Conservation (phyloP, 1,140 invertebrate species). For the Cotesia typhae region DNA sequence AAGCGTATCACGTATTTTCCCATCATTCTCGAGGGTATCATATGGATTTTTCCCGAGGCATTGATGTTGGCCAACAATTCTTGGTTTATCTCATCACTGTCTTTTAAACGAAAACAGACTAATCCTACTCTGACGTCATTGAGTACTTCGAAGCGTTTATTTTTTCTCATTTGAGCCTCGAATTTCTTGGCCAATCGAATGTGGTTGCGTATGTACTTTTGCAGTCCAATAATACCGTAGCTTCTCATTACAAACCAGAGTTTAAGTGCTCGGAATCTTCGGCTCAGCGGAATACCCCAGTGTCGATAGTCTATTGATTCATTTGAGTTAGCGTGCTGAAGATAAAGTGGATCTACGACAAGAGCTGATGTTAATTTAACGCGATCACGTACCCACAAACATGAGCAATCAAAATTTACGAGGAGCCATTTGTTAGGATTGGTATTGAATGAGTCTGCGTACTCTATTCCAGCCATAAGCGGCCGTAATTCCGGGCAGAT, state of each 20-base stretch:
- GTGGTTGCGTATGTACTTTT: conserved; percentile 86
- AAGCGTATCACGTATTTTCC: conserved; percentile 84
- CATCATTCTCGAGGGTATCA: conserved; percentile 86
- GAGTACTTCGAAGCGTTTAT: conserved; percentile 83
- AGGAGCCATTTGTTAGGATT: conserved; percentile 95
- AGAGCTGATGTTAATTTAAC: conserved; percentile 91
- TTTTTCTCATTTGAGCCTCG: conserved; percentile 77
- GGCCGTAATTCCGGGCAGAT: conserved; percentile 85
- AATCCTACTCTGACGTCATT: conserved; percentile 82
- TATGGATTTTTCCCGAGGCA: conserved; percentile 86
- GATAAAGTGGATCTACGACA: conserved; percentile 92
- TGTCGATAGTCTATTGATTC: conserved; percentile 87
- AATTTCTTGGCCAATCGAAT: conserved; percentile 87
- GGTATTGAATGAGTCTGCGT: conserved; percentile 89
- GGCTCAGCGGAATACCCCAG: conserved; percentile 89
- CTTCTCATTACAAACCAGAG: conserved; percentile 88
- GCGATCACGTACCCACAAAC: conserved; percentile 88
- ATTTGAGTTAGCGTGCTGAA: conserved; percentile 81
- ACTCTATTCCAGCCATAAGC: conserved; percentile 80
- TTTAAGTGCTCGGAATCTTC: conserved; percentile 87
- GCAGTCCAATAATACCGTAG: conserved; percentile 84
- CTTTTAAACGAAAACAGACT: conserved; percentile 76
- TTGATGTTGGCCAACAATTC: conserved; percentile 86
- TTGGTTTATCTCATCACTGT: conserved; percentile 80
- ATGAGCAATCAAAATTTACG: conserved; percentile 90